These are phyloP conservation scores for Cichlasoma orientale DNA, from an alignment of 2,797 vertebrate species.

Conservation along the genomic window DNA sequence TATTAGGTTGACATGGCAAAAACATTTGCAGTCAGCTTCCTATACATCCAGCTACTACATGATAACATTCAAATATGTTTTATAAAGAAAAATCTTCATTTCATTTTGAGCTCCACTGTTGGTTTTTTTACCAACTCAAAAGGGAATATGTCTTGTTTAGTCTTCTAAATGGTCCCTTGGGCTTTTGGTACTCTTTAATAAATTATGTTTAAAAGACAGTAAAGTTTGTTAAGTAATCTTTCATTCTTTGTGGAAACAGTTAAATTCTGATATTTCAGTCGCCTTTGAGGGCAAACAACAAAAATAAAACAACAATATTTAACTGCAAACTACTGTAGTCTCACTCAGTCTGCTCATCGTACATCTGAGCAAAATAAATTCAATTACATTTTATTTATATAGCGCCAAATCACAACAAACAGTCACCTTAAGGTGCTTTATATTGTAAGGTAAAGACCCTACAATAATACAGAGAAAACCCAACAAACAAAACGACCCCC, in stretches of 20 bases:
- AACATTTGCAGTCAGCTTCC: too few relatives aligned
- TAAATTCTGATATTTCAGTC: not conserved
- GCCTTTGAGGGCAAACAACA: not conserved
- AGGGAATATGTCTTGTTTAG: not conserved
- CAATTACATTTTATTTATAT: too few relatives aligned
- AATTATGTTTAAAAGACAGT: not conserved
- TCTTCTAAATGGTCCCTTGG: not conserved
- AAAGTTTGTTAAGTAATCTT: not conserved
- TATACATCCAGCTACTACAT: not conserved
- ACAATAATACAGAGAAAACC: too few relatives aligned
- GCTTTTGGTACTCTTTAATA: not conserved
- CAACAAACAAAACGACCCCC: too few relatives aligned
- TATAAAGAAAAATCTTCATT: not conserved
- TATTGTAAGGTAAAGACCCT: too few relatives aligned
- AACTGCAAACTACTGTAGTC: not conserved
- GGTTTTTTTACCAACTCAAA: not conserved
- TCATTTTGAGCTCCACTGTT: not conserved
- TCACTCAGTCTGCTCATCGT: not conserved
- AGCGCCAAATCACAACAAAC: too few relatives aligned
- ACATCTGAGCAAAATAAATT: not conserved
- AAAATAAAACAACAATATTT: not conserved
- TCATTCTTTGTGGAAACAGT: not conserved
- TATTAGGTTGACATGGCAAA: not conserved
- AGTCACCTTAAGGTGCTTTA: too few relatives aligned
- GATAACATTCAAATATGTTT: not conserved